Percentiles rank a stretch among this genome's conserved stretches.
Conservation (phyloP, 2,797 vertebrate genomes). For the Hapalemur alaotrensis region DNA sequence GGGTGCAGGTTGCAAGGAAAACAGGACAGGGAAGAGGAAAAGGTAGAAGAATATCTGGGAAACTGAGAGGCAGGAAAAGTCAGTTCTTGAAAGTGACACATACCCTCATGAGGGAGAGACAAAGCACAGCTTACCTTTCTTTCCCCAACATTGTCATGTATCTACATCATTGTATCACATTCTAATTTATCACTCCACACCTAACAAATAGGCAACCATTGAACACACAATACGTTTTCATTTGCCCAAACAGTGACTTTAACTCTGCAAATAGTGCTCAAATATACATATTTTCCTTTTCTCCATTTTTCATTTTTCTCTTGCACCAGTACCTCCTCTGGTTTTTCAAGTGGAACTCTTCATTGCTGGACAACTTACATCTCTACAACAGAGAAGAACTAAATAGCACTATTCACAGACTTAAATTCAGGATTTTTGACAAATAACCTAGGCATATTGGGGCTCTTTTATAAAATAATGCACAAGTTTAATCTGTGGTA, state of each 20-base stretch:
- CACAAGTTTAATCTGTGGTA: background rate
- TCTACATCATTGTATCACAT: background rate
- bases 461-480: background rate
- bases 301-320: conserved; percentile 25
- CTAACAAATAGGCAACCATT: background rate
- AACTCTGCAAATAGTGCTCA: background rate
- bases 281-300: conserved; percentile 33
- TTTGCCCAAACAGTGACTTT: conserved; percentile 21
- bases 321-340: background rate
- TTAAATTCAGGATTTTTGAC: background rate
- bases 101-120: background rate
- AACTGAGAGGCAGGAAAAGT: background rate
- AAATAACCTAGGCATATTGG: too few relatives aligned
- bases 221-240: background rate
- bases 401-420: background rate
- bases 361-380: background rate
- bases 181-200: background rate
- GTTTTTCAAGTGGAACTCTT: background rate
- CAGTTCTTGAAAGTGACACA: background rate
- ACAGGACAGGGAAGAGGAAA: background rate
- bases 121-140: background rate
- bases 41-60: background rate
- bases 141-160: background rate
- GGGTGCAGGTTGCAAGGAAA: background rate
- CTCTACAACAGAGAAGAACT: background rate